Conservation (phyloP, 2,888 invertebrate genomes). For the Balanococcus diminutus region DNA sequence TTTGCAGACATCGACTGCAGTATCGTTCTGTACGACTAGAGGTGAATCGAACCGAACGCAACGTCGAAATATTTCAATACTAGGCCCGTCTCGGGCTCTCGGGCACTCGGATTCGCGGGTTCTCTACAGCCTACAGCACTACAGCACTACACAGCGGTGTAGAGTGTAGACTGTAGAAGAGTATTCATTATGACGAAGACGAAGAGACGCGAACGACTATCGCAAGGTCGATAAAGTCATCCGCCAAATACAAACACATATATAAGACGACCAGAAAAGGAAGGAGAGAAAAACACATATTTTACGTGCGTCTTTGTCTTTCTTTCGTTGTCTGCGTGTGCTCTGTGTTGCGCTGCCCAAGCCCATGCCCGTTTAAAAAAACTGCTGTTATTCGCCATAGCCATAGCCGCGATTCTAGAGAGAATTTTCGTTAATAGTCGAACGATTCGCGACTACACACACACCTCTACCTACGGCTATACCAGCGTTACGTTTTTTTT, state of each 20-base stretch:
- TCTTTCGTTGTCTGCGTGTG: not conserved
- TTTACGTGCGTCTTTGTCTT: not conserved
- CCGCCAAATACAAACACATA: not conserved
- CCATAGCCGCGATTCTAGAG: not conserved
- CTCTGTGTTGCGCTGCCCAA: not conserved
- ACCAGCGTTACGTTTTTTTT: no score
- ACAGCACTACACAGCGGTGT: not conserved
- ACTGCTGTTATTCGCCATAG: not conserved
- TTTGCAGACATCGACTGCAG: not conserved
- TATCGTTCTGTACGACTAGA: not conserved
- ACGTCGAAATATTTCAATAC: not conserved
- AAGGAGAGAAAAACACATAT: not conserved
- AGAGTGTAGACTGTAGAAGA: no score
- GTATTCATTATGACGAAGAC: not conserved
- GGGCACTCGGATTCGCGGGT: not conserved
- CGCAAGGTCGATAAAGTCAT: constrained; percentile 11
- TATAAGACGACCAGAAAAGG: not conserved
- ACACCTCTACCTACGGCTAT: not conserved
- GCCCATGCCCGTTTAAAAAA: not conserved
- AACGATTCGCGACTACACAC: not conserved
- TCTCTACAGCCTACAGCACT: not conserved
- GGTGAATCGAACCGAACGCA: not conserved
- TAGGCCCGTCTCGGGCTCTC: not conserved
- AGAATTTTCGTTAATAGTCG: not conserved
- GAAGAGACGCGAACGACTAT: constrained; percentile 7